These are phyloP conservation scores for Deilephila elpenor DNA, from an alignment of 2,888 invertebrate genomes.

Conservation along the genomic window DNA sequence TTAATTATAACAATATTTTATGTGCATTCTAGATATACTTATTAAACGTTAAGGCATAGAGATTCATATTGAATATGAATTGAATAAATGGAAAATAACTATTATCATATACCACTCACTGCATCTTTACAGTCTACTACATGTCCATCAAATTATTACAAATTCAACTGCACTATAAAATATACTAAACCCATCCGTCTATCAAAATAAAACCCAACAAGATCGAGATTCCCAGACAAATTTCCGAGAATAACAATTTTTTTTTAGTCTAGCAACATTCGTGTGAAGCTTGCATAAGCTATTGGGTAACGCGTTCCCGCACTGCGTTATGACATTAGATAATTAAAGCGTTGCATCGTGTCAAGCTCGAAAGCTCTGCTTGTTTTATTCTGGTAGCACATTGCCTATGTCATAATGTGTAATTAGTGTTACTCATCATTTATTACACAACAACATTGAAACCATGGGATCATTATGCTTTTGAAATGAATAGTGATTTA, in stretches of 20 bases:
- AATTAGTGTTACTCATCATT: not conserved
- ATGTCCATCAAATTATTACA: too few relatives aligned
- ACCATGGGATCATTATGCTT: not conserved
- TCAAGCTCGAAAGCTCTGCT: not conserved
- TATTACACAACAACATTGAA: not conserved
- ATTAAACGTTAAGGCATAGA: too few relatives aligned
- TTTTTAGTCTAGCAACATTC: slow-evolving; percentile 15
- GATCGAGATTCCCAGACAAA: not conserved
- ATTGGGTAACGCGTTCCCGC: slow-evolving; percentile 4
- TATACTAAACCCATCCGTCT: not conserved
- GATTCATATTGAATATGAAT: too few relatives aligned
- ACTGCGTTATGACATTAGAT: slow-evolving; percentile 15
- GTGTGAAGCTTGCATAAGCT: not conserved
- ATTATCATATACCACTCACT: too few relatives aligned
- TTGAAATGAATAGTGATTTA: not conserved
- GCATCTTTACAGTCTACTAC: too few relatives aligned
- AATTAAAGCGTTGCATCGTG: slow-evolving; percentile 8
- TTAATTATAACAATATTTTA: too few relatives aligned
- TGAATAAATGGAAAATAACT: too few relatives aligned
- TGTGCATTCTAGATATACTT: too few relatives aligned
- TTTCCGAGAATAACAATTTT: slow-evolving; percentile 3
- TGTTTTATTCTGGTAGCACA: not conserved
- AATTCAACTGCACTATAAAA: not conserved
- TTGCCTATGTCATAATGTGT: not conserved
- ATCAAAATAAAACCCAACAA: not conserved